These are phyloP conservation scores for Embidobia sp. DNA, from an alignment of 2,888 invertebrate species.

Conservation along the genomic window DNA sequence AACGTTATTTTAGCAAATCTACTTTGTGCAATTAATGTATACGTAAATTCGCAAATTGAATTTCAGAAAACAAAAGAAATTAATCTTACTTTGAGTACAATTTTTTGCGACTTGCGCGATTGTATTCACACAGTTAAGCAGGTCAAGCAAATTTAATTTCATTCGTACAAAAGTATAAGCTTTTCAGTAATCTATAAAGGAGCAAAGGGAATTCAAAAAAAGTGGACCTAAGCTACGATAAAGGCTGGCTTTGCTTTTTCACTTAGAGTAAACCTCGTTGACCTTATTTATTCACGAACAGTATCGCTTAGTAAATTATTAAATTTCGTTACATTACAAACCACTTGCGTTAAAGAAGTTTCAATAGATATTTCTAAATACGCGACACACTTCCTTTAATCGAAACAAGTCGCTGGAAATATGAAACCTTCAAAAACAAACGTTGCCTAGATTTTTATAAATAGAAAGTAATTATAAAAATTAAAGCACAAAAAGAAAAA, in stretches of 20 bases:
- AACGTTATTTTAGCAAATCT: too few relatives aligned
- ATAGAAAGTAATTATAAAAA: too few relatives aligned
- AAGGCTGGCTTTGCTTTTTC: slow-evolving; percentile 13
- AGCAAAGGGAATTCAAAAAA: not conserved
- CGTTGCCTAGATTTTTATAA: too few relatives aligned
- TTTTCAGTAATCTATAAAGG: slow-evolving; percentile 17
- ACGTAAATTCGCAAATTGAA: slow-evolving; percentile 1
- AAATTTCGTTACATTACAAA: slow-evolving; percentile 3
- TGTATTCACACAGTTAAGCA: slow-evolving; percentile 9
- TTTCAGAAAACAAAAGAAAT: slow-evolving; percentile 7
- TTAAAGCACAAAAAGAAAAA: too few relatives aligned
- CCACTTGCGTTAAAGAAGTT: not conserved
- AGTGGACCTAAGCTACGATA: slow-evolving; percentile 9
- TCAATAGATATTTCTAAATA: not conserved
- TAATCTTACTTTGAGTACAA: slow-evolving; percentile 1
- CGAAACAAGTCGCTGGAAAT: too few relatives aligned
- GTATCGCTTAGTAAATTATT: slow-evolving; percentile 20
- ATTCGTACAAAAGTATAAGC: slow-evolving; percentile 19
- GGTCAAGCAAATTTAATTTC: slow-evolving; percentile 28
- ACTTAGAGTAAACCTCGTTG: slow-evolving; percentile 11
- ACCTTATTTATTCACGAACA: slow-evolving; percentile 27
- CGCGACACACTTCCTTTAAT: not conserved
- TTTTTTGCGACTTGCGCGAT: not conserved
- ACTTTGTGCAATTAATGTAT: too few relatives aligned
- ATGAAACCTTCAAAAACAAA: too few relatives aligned